Conservation (phyloP, 2,797 vertebrate species). For the Pipistrellus pipistrellus region DNA sequence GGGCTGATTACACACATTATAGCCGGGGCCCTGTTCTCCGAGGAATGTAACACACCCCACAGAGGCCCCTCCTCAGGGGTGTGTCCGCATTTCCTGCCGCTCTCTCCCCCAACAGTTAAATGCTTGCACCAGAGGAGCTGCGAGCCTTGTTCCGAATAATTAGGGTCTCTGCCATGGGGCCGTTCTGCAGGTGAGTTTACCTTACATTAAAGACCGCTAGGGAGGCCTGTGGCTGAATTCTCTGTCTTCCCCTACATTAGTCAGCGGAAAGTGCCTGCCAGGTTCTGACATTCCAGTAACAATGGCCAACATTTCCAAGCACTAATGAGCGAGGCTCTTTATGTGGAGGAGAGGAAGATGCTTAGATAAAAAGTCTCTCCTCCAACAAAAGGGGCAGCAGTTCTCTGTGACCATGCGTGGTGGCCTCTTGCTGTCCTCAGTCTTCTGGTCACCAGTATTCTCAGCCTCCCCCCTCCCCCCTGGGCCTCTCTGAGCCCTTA, state of each 20-base stretch:
- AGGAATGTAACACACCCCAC: conserved; percentile 82
- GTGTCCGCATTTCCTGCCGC: conserved; percentile 66
- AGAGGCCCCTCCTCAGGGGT: conserved; percentile 67
- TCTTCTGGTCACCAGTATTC: background rate
- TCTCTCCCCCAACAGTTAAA: background rate
- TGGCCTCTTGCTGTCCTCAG: background rate
- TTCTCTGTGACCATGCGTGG: background rate
- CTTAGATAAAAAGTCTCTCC: background rate
- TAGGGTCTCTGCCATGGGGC: conserved; percentile 69
- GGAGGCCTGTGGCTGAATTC: background rate
- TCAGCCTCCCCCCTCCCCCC: no score
- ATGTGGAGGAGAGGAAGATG: background rate
- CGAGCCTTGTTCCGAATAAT: conserved; percentile 23
- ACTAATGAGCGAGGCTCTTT: background rate
- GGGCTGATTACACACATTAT: conserved; percentile 74
- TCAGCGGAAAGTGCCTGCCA: background rate
- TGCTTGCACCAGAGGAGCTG: conserved; percentile 37
- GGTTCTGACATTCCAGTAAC: background rate
- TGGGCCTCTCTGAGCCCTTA: background rate
- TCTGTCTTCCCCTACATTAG: background rate
- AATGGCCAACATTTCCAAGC: background rate
- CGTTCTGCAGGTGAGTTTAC: conserved; percentile 72
- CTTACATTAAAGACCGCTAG: background rate
- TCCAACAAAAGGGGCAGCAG: background rate
- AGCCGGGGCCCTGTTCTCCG: conserved; percentile 75